Base-by-base conservation (phyloP, 2,888 invertebrate genomes). In the Aleiodes alternator region DNA sequence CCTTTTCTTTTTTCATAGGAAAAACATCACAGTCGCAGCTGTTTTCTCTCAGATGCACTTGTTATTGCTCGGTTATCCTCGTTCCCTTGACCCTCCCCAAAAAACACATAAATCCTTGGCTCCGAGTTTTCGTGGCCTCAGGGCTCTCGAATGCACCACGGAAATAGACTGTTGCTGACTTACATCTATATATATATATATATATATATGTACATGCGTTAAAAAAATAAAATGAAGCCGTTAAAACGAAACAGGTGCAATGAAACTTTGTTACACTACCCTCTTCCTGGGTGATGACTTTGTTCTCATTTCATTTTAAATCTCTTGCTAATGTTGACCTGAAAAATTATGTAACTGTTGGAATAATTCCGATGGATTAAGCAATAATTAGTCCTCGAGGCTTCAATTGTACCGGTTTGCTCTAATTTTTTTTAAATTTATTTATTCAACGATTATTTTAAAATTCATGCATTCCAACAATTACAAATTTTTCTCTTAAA, bases 51-150 rank as follows among this genome's bases (percentile, higher is more conserved):
- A 16, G n/a, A 48, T 83, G 84, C 87, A 86, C 86, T 87, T 87
- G 86, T 84, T 84, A 81, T 83, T 64, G 12, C 53, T 68, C 8
- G 16, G 14, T 76, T 84, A 82, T 83, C 82, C 82, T 82, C 81
- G 83, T 72, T 86, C 85, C 87, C 87, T 87, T 87, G 87, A 87
- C 87, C 87, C 87, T 87, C 85, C 83, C 84, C 81, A 85, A 86
- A 61, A 64, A 68, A 83, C 84, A 78, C 83, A 86, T 86, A 86
- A 87, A 87, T 87, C 82, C 81, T 83, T 76, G 51, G 78, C 76
- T 75, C 76, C 73, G 76, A 79, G 74, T 79, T 76, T 43, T 57
- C 77, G 79, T 70, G 80, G 76, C 79, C 68, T 72, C 78, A 75
- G 79, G 76, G 75, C 77, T 80, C 81, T 83, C 84, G 81, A 14